A percentile compares a stretch with the other conserved stretches of the same genome.
phyloP scores from a whole-genome alignment of 2,888 invertebrate genomes.

The Adelognathus sp. region DNA sequence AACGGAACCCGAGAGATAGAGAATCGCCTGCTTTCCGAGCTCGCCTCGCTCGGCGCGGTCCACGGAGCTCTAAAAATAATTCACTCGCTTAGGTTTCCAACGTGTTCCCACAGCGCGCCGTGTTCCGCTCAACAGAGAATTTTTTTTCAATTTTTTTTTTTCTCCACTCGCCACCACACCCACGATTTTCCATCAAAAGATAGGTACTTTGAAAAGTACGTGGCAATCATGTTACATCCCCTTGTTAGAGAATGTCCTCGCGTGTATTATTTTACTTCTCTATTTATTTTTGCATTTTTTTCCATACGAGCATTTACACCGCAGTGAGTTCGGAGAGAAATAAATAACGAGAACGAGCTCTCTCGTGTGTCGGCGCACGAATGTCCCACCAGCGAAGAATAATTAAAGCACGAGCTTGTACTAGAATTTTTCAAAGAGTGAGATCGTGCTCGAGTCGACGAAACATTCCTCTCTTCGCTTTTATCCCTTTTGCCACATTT shows the following conservation, averaged over 20 bases:
- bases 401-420: neutral
- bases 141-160: neutral
- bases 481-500: neutral
- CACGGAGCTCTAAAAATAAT: conserved; percentile 44
- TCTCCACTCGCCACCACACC: neutral
- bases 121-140: neutral
- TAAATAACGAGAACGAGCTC: neutral
- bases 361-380: neutral
- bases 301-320: too few species aligned
- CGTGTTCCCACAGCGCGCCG: neutral
- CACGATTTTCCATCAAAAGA: neutral
- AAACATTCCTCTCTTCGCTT: neutral
- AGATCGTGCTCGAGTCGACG: neutral
- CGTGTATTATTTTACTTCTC: too few species aligned
- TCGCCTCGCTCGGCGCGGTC: neutral
- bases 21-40: conserved; percentile 17
- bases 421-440: too few species aligned
- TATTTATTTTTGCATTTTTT: too few species aligned
- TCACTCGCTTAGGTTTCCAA: conserved; percentile 37
- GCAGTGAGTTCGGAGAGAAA: neutral
- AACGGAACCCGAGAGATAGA: conserved; percentile 21
- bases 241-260: neutral
- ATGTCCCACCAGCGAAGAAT: neutral
- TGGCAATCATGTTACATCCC: neutral
- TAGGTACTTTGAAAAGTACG: neutral